Base-by-base conservation (phyloP, 1,140 invertebrate genomes). In the Centruroides sculpturatus region DNA sequence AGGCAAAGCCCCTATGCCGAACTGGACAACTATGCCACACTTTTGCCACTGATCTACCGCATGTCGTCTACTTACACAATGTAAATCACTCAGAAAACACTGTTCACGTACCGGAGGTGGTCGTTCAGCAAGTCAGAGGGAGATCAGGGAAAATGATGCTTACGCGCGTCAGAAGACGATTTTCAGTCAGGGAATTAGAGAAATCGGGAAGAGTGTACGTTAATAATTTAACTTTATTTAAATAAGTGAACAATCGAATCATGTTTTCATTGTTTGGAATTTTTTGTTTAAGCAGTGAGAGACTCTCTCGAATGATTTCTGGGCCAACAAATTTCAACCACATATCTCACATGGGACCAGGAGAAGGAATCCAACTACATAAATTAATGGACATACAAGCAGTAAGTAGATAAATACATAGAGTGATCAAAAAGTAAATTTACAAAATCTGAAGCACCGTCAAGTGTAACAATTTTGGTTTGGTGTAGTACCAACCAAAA, bases 291-390 rank as follows among this genome's bases (percentile, higher is more conserved):
- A 41, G 41, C 41, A 41, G 41, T 51, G 92, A 97, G 73, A 81
- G 92, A 63, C 81, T 90, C 65, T 95, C 92, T 8, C 89, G 91
- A 72, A 81, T 98, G 75, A 99, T 99, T 71, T 98, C 93, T 35
- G 91, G 88, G 12, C 95, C 95, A n/a, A 94, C 89, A 9, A 97
- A 98, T 78, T 98, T 99, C 76, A 92, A 94, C 69, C 95, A 99
- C 77, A 87, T 99, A 60, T 91, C 88, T 67, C 95, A 99, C 74
- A 95, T 98, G 91, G 95, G 94, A 52, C 94, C 94, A 58, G 92
- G 92, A 12, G 89, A 93, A 75, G 62, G 62, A 23, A 64, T 64
- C 41, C 62, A 64, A 49, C 87, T 93, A 70, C 92, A 98, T 75
- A 80, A 90, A 59, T 81, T 97, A 54, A 80, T 96, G 60, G 92